Base-by-base conservation (phyloP, 2,113 vertebrate species). In the Rhinolophus ferrumequinum region DNA sequence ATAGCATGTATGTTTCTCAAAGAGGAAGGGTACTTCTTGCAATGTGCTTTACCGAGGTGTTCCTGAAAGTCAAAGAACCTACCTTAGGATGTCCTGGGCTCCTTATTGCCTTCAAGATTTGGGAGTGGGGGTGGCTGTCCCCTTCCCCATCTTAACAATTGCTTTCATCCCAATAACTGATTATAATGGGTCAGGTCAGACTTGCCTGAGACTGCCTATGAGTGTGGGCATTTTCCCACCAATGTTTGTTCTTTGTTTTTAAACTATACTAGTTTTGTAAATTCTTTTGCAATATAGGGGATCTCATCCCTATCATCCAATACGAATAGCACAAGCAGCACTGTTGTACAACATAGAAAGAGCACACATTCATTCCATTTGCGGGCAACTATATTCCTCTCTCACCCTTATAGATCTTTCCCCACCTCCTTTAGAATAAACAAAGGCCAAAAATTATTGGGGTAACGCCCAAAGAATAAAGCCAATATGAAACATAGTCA, bases 401-500 rank as follows among this genome's bases (percentile, higher is more conserved):
- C 95, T 72, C 22, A 1, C 41, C 96, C 89, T 95, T 95, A 91
- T 16, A 93, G 89, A 79, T 47, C 75, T 69, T 96, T 96, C 90
- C 89, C 86, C 8, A 2, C 94, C 94, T 87, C 80, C 90, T 96
- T 96, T 94, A 97, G 97, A 98, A 98, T 94, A 97, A 96, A 97
- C 88, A 97, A 97, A 98, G 96, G 83, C 88, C 96, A 97, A 98
- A 97, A 95, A 81, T 95, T 93, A 96, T 93, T 97, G 96, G 92
- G 96, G 96, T 86, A 97, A 97, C 93, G 93, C 89, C 97, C 96
- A 97, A 96, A 98, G 91, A 96, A 98, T 95, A 95, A 97, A 83
- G 30, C 21, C 72, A 66, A 12, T 50, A 75, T 95, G 93, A 96
- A 86, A 97, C 96, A 66, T 75, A 84, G 87, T 97, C 95, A 97